These are phyloP conservation scores for Linurgus olivaceus DNA, from an alignment of 2,797 vertebrate genomes.

Conservation along the genomic window DNA sequence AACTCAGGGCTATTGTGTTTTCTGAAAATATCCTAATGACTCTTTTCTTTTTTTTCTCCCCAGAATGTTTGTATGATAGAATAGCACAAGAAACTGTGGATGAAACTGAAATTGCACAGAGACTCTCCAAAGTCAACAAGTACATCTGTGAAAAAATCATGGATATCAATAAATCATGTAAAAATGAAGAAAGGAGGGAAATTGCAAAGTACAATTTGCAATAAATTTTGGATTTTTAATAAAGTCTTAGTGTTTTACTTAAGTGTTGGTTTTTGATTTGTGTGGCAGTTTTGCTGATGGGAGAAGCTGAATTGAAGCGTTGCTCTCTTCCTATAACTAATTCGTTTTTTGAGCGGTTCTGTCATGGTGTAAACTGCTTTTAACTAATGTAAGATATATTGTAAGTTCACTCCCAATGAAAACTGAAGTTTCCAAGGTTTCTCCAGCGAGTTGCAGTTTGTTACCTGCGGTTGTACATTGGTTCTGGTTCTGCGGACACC, in stretches of 20 bases:
- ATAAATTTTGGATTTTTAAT: constrained; percentile 82
- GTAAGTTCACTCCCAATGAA: background rate
- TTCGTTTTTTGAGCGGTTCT: background rate
- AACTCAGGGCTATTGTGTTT: background rate
- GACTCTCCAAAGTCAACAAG: constrained; percentile 99
- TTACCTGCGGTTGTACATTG: background rate
- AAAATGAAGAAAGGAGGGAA: constrained; percentile 98
- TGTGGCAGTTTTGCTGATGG: constrained; percentile 19
- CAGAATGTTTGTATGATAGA: constrained; percentile 97
- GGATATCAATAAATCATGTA: constrained; percentile 99
- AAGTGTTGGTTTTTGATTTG: constrained; percentile 61
- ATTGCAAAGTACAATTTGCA: constrained; percentile 88
- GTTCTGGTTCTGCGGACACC: background rate
- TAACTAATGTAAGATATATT: constrained; percentile 19
- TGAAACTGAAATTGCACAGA: constrained; percentile 97
- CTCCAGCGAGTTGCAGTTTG: background rate
- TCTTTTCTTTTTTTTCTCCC: constrained; percentile 62
- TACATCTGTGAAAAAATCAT: constrained; percentile 99
- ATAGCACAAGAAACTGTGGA: constrained; percentile 99
- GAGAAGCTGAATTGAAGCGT: background rate
- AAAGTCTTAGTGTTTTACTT: constrained; percentile 76
- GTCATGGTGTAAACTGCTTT: constrained; percentile 36
- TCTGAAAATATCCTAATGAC: constrained; percentile 45
- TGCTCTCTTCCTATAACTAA: background rate
- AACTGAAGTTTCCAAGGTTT: constrained; percentile 1